These are phyloP conservation scores for Diloba caeruleocephala DNA, from an alignment of 2,888 invertebrate species.

Conservation along the genomic window DNA sequence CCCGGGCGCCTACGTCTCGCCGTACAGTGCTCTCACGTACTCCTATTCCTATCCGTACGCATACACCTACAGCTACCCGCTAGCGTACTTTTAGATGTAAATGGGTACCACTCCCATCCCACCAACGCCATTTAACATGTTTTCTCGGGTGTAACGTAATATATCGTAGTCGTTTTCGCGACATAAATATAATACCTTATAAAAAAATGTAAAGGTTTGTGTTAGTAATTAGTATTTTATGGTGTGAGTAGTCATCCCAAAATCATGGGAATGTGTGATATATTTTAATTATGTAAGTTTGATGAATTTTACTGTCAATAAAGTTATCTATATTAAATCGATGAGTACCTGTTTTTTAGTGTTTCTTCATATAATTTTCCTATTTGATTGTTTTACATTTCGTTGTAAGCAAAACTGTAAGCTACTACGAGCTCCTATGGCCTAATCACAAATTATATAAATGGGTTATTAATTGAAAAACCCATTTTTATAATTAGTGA, in stretches of 20 bases:
- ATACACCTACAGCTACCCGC: conserved; percentile 74
- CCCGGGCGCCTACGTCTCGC: conserved; percentile 72
- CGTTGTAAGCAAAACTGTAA: neutral
- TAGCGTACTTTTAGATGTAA: conserved; percentile 68
- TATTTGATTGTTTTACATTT: neutral
- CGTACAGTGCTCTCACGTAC: conserved; percentile 76
- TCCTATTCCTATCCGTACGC: conserved; percentile 82
- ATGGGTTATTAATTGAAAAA: no score
- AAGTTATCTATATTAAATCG: conserved; percentile 9
- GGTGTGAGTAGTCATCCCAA: conserved; percentile 7
- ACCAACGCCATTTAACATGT: conserved; percentile 21
- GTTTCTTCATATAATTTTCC: neutral
- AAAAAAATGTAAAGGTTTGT: neutral
- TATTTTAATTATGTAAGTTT: conserved; percentile 14
- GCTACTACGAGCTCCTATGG: no score
- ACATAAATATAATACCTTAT: neutral
- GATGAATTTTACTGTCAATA: conserved; percentile 24
- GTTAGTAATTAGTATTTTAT: conserved; percentile 24
- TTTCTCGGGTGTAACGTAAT: neutral
- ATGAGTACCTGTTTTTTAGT: neutral
- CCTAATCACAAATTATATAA: no score
- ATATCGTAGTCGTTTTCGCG: neutral
- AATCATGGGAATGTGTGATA: conserved; percentile 29
- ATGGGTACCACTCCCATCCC: neutral
- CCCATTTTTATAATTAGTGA: no score